These are phyloP conservation scores for Tribolium castaneum DNA, from an alignment of 1,140 invertebrate species.

Conservation along the genomic window DNA sequence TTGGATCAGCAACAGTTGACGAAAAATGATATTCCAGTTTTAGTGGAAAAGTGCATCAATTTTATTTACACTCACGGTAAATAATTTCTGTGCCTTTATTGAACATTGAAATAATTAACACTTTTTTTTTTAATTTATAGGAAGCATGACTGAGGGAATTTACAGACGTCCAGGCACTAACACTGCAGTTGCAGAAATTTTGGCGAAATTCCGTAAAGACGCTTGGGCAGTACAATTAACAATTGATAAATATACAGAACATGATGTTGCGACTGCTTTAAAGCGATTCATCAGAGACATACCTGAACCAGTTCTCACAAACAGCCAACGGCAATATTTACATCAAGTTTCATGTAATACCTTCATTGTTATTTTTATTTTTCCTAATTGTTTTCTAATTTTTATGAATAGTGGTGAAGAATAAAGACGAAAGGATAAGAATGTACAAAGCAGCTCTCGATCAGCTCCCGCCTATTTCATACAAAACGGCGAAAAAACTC, in stretches of 20 bases:
- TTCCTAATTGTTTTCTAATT: neutral
- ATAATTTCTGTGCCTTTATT: too few relatives aligned
- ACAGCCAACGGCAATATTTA: constrained; percentile 58
- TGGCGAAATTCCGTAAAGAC: constrained; percentile 80
- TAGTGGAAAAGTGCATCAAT: constrained; percentile 91
- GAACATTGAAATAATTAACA: too few relatives aligned
- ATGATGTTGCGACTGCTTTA: constrained; percentile 87
- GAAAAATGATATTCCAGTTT: constrained; percentile 85
- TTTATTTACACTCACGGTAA: constrained; percentile 82
- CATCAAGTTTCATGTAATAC: constrained; percentile 61
- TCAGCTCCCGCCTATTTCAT: constrained; percentile 75
- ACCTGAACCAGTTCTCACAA: constrained; percentile 76
- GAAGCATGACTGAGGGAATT: constrained; percentile 86
- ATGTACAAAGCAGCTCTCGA: constrained; percentile 74
- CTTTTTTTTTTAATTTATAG: constrained; percentile 64
- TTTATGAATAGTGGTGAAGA: constrained; percentile 65
- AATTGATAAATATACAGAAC: constrained; percentile 78
- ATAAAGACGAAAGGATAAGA: constrained; percentile 67
- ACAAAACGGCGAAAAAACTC: constrained; percentile 78
- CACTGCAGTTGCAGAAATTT: constrained; percentile 79
- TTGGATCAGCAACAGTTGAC: constrained; percentile 88
- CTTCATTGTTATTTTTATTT: constrained; percentile 1
- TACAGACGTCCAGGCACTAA: constrained; percentile 84
- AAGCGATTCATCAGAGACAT: constrained; percentile 87
- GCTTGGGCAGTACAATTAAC: constrained; percentile 86